Percentiles rank a stretch among this genome's conserved stretches.
Conservation (phyloP, 2,113 vertebrate species). For the Salvelinus sp. region DNA sequence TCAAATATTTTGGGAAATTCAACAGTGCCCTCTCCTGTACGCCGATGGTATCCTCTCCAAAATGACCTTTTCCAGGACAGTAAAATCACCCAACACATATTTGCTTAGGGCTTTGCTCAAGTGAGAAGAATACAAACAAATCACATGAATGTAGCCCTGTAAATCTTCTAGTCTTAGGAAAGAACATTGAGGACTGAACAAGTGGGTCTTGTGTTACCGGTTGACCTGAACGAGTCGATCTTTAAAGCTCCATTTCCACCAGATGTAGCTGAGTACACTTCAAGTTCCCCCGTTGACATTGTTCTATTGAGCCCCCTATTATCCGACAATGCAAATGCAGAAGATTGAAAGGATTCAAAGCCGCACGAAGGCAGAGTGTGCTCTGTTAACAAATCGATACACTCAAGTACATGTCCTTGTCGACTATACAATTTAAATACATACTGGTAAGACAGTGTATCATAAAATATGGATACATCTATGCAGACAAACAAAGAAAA, state of each 20-base stretch:
- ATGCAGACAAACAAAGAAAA: too few relatives aligned
- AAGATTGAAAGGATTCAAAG: too few relatives aligned
- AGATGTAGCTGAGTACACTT: conserved; percentile 23
- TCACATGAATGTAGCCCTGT: neutral
- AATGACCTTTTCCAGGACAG: neutral
- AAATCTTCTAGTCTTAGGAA: neutral
- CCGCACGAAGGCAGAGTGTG: too few relatives aligned
- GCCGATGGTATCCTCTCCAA: neutral
- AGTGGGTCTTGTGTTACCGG: conserved; percentile 13
- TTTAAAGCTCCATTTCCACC: neutral
- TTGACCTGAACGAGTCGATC: conserved; percentile 17
- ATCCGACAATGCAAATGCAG: too few relatives aligned
- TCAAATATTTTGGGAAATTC: conserved; percentile 27
- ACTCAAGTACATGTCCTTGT: too few relatives aligned
- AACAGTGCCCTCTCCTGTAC: conserved; percentile 24
- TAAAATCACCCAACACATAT: conserved; percentile 2
- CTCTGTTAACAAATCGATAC: too few relatives aligned
- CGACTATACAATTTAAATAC: too few relatives aligned
- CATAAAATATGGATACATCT: too few relatives aligned
- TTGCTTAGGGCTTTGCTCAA: conserved; percentile 38
- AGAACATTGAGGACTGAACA: neutral
- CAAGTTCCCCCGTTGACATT: conserved; percentile 6
- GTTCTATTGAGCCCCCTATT: too few relatives aligned
- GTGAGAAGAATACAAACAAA: conserved; percentile 26
- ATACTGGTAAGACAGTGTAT: too few relatives aligned